Base-by-base conservation (phyloP, 2,797 vertebrate species). In the Smutsia temminckii region DNA sequence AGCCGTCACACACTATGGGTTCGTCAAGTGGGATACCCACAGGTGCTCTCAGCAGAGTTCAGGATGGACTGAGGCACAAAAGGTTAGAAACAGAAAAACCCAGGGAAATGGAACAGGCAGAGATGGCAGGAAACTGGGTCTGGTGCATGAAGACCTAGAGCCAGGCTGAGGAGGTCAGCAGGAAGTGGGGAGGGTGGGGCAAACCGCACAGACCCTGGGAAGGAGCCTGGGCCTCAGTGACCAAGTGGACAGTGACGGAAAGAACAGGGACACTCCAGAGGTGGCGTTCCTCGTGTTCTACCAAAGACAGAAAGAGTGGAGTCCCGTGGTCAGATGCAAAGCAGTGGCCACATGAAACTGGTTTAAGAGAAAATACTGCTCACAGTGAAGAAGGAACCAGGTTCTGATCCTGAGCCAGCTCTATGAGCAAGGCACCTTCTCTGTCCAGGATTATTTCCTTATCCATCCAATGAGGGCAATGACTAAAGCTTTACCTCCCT, bases 241-340 rank as follows among this genome's bases (percentile, higher is more conserved):
- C 64, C 5, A 18, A 23, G 12, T 7, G 8, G 29, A 21, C 18
- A 1, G 3, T 11, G n/a, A 21, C 6, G 23, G 21, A 66, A 59
- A 81, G 81, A 37, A 5, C 27, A 32, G 72, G 21, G 51, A 83
- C 7, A 8, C 20, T n/a, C 14, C 25, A 37, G 55, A 20, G 71
- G 68, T 25, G 34, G 34, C 4, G 12, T 18, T 23, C 34, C 42
- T 14, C 7, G n/a, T 8, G 34, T 37, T 25, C 53, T 25, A 59
- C 34, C 34, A 59, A 27, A 79, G 53, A 40, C 51, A 77, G 25
- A 2, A 79, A 59, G 34, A 79, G 27, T 29, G 34, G 2, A 13
- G 17, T 0, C 11, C 27, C 1, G 8, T 3, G 17, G 72, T 12
- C 32, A 2, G 32, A 85, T 46, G 57, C 1, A 2, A 68, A n/a